Evolutionary conservation across 1,140 invertebrate species (phyloP), one percentile per base, ranked within the genome.

Genomic region (Lordiphosa collinella): DNA sequence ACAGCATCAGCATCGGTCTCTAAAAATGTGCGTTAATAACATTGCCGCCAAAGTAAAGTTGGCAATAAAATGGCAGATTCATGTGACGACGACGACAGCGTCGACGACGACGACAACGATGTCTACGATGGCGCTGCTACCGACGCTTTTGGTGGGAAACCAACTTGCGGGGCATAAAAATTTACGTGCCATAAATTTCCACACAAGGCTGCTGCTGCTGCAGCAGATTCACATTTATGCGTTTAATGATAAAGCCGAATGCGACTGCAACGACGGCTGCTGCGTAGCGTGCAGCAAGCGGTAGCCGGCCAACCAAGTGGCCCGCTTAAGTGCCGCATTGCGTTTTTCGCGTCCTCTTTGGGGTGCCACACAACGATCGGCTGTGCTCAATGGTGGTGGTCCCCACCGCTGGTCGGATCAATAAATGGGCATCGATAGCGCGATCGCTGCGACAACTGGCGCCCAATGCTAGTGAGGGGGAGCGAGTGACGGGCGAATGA

Each of bases 1-100:
- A 58, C 40, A 37, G 51, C 41, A 18, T 11, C 35, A 18, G 51
- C 12, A 44, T 52, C 16, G n/a, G 12, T n/a, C 18, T 44, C 16
- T 84, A 73, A 84, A 84, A 84, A 84, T 73, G 78, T 84, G 78
- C 78, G 78, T 84, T 84, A 84, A 84, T 84, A 84, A 85, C 79
- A 79, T 78, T 84, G 78, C 82, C 82, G 82, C 82, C 82, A 86
- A 86, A 86, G 82, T 82, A 47, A 78, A 71, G 61, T 74, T 82
- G 82, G 61, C 72, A 65, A 86, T 86, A 86, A 86, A 86, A 76
- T 86, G 82, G 82, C 82, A 82, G 75, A 86, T 86, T 86, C 82
- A 86, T 86, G 84, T 62, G 78, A 78, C 68, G 79, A 75, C 44
- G 16, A 49, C 32, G 10, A 56, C 31, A 40, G 25, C 29, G 37